Percentiles rank a stretch among this genome's conserved stretches.
phyloP scores from a whole-genome alignment of 2,797 vertebrate species.

The Phrynocephalus guinanensis region DNA sequence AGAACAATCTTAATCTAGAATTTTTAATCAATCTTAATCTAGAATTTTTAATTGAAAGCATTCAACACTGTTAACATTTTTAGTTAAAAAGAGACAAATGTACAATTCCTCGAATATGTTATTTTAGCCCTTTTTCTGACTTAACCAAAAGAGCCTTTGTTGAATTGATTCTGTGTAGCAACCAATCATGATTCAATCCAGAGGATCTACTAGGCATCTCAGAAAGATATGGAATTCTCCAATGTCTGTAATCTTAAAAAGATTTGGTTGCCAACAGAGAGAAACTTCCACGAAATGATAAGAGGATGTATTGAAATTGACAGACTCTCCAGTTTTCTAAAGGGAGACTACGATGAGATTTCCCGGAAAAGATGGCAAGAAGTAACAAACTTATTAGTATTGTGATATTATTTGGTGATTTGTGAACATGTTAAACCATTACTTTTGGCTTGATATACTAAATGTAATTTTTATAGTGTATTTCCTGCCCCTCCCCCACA shows the following conservation, averaged over 20 bases:
- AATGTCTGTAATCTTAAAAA: neutral
- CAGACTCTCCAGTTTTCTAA: no score
- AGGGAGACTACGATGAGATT: no score
- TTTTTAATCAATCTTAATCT: neutral
- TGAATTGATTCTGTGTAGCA: neutral
- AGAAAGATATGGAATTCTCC: neutral
- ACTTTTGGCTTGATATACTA: no score
- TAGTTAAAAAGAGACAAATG: neutral
- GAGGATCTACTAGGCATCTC: no score
- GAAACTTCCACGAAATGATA: no score
- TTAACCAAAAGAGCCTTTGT: neutral
- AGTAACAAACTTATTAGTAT: no score
- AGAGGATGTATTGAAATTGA: no score
- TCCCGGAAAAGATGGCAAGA: no score
- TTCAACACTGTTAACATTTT: neutral
- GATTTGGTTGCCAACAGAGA: neutral
- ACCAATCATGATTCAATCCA: neutral
- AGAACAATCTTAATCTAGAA: neutral
- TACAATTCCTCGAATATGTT: neutral
- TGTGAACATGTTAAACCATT: no score
- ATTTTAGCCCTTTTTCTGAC: neutral
- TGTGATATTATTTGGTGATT: no score
- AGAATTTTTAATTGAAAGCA: neutral
- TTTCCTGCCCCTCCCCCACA: no score
- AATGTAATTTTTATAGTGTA: no score